Percentiles rank a stretch among this genome's conserved stretches.
phyloP scores from a whole-genome alignment of 2,113 vertebrate species.

The Upupa epops region DNA sequence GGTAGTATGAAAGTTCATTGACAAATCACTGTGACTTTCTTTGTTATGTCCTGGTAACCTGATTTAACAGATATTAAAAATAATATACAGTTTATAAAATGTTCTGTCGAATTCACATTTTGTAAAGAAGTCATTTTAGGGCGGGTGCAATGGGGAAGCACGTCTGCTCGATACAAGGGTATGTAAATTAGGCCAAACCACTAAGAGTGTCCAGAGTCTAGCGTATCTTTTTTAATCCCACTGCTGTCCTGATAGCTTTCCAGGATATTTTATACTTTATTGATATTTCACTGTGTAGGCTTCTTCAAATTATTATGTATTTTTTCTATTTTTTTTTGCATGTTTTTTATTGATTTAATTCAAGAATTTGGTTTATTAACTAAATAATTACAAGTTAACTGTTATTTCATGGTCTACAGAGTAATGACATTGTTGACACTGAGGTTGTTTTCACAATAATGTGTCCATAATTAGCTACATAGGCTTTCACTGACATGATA shows the following conservation, averaged over 20 bases:
- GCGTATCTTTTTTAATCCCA: neutral
- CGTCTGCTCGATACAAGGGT: neutral
- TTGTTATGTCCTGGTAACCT: neutral
- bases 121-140: neutral
- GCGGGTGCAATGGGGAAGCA: neutral
- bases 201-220: neutral
- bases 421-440: neutral
- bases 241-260: neutral
- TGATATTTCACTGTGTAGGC: neutral
- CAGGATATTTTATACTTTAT: neutral
- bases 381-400: neutral
- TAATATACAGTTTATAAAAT: neutral
- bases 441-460: neutral
- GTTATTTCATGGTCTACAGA: neutral
- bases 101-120: neutral
- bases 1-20: neutral
- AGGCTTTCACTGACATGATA: neutral
- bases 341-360: neutral
- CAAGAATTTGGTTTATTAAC: neutral
- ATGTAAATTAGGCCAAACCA: neutral
- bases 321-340: neutral
- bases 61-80: neutral
- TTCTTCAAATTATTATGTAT: neutral
- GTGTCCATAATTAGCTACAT: constrained; percentile 1
- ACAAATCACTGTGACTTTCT: neutral